These are phyloP conservation scores for Epizoanthus scotinus DNA, from an alignment of 92 coral and sea anemone species.

Conservation along the genomic window DNA sequence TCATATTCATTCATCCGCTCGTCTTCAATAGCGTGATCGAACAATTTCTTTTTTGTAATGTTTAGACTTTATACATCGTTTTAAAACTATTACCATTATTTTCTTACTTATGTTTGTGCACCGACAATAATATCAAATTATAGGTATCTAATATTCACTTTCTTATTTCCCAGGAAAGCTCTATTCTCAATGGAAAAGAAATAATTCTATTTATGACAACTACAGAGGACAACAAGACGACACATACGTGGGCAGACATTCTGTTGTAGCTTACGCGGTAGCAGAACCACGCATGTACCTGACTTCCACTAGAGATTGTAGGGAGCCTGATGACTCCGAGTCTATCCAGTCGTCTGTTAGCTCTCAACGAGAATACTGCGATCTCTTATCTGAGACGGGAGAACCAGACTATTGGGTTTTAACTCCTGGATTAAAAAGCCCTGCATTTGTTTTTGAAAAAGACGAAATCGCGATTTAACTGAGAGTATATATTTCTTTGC, in stretches of 20 bases:
- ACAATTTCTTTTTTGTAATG: no score
- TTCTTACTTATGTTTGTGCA: no score
- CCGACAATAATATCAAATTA: no score
- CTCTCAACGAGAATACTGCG: conserved; percentile 7
- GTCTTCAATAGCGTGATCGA: no score
- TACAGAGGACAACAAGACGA: background rate
- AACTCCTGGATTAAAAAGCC: conserved; percentile 30
- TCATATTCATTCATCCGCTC: no score
- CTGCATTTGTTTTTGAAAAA: conserved; percentile 38
- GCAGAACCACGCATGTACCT: conserved; percentile 40
- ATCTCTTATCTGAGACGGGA: background rate
- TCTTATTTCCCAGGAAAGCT: background rate
- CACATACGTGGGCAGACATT: background rate
- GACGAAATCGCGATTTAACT: conserved; percentile 30
- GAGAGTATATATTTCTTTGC: no score
- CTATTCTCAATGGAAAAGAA: conserved; percentile 4
- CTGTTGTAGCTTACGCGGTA: conserved; percentile 34
- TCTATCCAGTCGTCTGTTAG: background rate
- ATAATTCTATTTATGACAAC: conserved; percentile 26
- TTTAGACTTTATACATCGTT: no score
- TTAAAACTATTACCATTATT: no score
- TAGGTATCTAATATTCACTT: background rate
- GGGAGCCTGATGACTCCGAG: background rate
- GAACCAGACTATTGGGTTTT: conserved; percentile 25
- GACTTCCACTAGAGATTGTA: background rate